A percentile compares a stretch with the other conserved stretches of the same genome.
Evolutionary conservation across 2,888 invertebrate genomes (phyloP).

Genomic region (Leptopterna dolabrata): DNA sequence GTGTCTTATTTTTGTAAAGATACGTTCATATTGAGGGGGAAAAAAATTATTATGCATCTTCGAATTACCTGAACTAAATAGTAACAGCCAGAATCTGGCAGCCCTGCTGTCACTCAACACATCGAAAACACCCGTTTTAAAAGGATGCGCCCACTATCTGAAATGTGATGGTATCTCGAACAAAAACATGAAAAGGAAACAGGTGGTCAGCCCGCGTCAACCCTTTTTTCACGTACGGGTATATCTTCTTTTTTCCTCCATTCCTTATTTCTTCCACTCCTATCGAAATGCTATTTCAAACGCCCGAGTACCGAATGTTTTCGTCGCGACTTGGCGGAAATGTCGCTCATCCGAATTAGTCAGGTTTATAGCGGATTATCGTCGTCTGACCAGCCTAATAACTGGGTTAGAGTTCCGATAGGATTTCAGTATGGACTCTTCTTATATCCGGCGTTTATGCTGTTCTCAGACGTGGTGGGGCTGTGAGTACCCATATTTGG

Average conservation of each 20-base stretch:
- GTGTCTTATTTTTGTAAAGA: no score
- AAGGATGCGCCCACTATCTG: background rate
- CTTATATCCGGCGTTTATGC: no score
- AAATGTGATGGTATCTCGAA: background rate
- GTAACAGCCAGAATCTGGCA: background rate
- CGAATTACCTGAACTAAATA: no score
- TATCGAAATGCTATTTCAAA: background rate
- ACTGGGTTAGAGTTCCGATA: background rate
- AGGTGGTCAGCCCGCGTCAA: background rate
- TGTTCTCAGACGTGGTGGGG: no score
- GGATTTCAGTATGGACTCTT: background rate
- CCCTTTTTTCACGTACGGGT: background rate
- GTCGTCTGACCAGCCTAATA: background rate
- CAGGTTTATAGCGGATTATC: background rate
- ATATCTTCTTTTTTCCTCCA: no score
- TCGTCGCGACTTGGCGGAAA: background rate
- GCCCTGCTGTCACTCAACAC: background rate
- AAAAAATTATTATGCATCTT: no score
- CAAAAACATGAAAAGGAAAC: background rate
- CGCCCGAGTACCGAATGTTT: background rate
- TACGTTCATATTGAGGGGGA: no score
- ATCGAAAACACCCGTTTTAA: background rate
- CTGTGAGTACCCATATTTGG: no score
- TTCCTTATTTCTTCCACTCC: background rate
- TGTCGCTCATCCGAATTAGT: constrained; percentile 3